phyloP scores from a whole-genome alignment of 2,888 invertebrate genomes.

The Oxytorus armatus region DNA sequence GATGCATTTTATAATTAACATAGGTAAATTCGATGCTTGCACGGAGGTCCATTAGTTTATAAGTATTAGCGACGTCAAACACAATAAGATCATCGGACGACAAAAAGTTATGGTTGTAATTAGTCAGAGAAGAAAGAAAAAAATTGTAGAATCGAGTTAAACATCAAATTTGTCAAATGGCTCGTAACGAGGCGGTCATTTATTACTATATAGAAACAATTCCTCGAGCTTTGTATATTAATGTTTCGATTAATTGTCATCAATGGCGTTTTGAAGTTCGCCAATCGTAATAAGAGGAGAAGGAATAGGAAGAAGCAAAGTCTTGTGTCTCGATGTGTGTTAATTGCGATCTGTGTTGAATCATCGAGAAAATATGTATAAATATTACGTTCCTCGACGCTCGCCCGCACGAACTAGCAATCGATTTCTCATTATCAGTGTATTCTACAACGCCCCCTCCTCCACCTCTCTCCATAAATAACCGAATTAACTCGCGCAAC shows the following conservation, averaged over 20 bases:
- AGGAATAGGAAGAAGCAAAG: not conserved
- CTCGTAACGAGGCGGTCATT: not conserved
- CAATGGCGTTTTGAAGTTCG: constrained; percentile 17
- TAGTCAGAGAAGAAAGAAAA: constrained; percentile 1
- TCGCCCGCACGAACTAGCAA: constrained; percentile 8
- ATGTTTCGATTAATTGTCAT: constrained; percentile 49
- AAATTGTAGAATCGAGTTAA: not conserved
- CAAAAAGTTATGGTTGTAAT: constrained; percentile 20
- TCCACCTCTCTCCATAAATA: constrained; percentile 46
- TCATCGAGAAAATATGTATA: constrained; percentile 26
- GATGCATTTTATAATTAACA: constrained; percentile 35
- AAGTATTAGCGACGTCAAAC: constrained; percentile 52
- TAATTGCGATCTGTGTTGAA: constrained; percentile 24
- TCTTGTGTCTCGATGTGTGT: constrained; percentile 32
- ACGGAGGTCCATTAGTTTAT: constrained; percentile 67
- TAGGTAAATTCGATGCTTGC: constrained; percentile 66
- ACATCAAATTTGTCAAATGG: not conserved
- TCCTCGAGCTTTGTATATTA: constrained; percentile 53
- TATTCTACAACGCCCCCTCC: not conserved
- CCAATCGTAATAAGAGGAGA: not conserved
- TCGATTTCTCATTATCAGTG: constrained; percentile 30
- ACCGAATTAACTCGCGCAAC: constrained; percentile 62
- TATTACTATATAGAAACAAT: not conserved
- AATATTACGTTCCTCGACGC: constrained; percentile 11
- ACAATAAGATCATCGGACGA: no score